phyloP scores from a whole-genome alignment of 2,888 invertebrate genomes.

The Halictus ligatus region DNA sequence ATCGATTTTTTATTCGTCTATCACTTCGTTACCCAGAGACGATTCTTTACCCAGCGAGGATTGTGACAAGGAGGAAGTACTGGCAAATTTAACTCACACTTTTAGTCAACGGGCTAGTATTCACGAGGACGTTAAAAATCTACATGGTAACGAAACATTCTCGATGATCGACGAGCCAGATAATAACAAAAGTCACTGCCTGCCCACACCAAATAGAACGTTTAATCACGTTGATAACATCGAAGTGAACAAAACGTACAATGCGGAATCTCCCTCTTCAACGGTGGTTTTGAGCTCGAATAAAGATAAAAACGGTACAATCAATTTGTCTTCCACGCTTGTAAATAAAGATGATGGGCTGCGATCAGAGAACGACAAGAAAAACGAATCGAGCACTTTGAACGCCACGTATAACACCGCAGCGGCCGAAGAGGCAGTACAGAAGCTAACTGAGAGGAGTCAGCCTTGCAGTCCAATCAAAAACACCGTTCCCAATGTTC shows the following conservation, averaged over 20 bases:
- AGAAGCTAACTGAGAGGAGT: slow-evolving; percentile 10
- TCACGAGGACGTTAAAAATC: background rate
- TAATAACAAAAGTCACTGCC: slow-evolving; percentile 38
- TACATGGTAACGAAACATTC: slow-evolving; percentile 53
- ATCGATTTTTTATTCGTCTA: slow-evolving; percentile 77
- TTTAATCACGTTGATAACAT: slow-evolving; percentile 26
- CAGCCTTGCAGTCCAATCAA: background rate
- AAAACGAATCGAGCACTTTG: slow-evolving; percentile 20
- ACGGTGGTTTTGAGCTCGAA: background rate
- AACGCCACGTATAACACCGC: slow-evolving; percentile 28
- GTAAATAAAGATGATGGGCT: slow-evolving; percentile 43
- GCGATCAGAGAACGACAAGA: slow-evolving; percentile 39
- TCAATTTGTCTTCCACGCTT: slow-evolving; percentile 62
- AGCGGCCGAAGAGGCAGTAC: background rate
- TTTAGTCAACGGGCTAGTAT: background rate
- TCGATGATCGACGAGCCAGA: slow-evolving; percentile 38
- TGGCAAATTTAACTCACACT: slow-evolving; percentile 10
- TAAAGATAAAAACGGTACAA: slow-evolving; percentile 22
- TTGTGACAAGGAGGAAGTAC: slow-evolving; percentile 21
- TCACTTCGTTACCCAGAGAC: slow-evolving; percentile 55
- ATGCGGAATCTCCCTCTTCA: slow-evolving; percentile 1
- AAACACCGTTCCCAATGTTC: background rate
- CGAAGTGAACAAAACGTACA: slow-evolving; percentile 55
- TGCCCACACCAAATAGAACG: slow-evolving; percentile 50
- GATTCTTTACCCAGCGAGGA: slow-evolving; percentile 26